Evolutionary conservation across 2,888 invertebrate species (phyloP).

Genomic region (Dromius quadrimaculatus): DNA sequence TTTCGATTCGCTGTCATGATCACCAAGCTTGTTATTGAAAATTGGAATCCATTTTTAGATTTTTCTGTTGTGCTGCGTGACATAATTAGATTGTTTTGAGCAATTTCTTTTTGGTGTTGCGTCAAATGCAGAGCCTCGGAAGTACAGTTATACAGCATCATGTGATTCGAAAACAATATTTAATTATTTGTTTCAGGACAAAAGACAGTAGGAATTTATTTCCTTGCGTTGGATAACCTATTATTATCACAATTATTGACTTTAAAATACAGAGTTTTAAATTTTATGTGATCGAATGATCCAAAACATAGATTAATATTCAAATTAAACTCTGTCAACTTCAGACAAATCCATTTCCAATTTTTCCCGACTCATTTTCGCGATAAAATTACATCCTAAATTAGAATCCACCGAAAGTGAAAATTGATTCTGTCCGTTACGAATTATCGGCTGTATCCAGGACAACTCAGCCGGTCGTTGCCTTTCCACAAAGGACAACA

Average conservation of each 20-base stretch:
- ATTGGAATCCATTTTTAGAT: conserved; percentile 14
- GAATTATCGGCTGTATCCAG: conserved; percentile 12
- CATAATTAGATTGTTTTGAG: conserved; percentile 29
- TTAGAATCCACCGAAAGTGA: conserved; percentile 18
- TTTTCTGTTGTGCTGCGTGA: conserved; percentile 12
- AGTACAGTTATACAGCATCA: conserved; percentile 9
- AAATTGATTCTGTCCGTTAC: conserved; percentile 14
- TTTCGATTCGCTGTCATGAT: conserved; percentile 27
- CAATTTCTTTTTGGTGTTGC: conserved; percentile 10
- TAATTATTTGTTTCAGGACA: too few species aligned
- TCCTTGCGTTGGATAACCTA: too few species aligned
- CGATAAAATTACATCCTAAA: too few species aligned
- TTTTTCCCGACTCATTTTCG: too few species aligned
- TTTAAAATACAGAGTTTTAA: too few species aligned
- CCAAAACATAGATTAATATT: too few species aligned
- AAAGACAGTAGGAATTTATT: too few species aligned
- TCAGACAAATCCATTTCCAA: too few species aligned
- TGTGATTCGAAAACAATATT: too few species aligned
- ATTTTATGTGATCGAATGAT: too few species aligned
- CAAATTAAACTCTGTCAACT: too few species aligned
- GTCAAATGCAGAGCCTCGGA: conserved; percentile 6
- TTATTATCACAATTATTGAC: too few species aligned
- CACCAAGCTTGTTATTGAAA: conserved; percentile 25
- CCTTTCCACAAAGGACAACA: conserved; percentile 28
- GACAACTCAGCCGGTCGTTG: conserved; percentile 29